Evolutionary conservation across 2,113 vertebrate species (phyloP).

Genomic region (Gasterosteus aculeatus): DNA sequence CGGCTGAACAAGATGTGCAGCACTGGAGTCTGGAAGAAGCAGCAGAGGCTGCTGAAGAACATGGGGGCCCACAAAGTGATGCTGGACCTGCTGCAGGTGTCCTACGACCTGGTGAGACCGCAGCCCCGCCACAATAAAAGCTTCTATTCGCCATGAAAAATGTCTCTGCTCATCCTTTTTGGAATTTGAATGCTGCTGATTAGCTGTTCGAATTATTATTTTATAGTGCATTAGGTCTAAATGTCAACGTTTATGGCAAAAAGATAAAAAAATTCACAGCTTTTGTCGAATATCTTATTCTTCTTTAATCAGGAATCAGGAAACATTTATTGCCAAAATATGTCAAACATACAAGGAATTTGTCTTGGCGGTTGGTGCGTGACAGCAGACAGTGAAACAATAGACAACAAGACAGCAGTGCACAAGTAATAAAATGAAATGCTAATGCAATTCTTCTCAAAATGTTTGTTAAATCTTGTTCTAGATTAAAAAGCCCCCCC

Average conservation of each 20-base stretch:
- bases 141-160: too few species aligned
- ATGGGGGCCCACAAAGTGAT: slow-evolving; percentile 99
- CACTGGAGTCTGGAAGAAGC: slow-evolving; percentile 93
- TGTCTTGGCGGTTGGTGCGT: too few species aligned
- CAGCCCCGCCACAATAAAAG: not conserved
- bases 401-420: too few species aligned
- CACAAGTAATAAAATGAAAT: too few species aligned
- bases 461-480: not conserved
- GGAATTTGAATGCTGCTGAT: not conserved
- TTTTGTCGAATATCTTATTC: not conserved
- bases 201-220: not conserved
- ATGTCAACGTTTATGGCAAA: too few species aligned
- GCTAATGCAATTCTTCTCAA: not conserved
- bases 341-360: too few species aligned
- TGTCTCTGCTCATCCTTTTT: too few species aligned
- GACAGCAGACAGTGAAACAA: too few species aligned
- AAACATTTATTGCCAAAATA: too few species aligned
- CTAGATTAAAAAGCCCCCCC: not conserved
- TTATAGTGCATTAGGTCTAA: too few species aligned
- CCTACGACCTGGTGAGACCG: slow-evolving; percentile 90
- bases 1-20: slow-evolving; percentile 95
- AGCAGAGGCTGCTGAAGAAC: slow-evolving; percentile 95
- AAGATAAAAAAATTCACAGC: too few species aligned
- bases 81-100: slow-evolving; percentile 96
- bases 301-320: not conserved